Evolutionary conservation across 2,888 invertebrate genomes (phyloP), one percentile per base, ranked within the genome.

Genomic region (Bedellia somnulentella): DNA sequence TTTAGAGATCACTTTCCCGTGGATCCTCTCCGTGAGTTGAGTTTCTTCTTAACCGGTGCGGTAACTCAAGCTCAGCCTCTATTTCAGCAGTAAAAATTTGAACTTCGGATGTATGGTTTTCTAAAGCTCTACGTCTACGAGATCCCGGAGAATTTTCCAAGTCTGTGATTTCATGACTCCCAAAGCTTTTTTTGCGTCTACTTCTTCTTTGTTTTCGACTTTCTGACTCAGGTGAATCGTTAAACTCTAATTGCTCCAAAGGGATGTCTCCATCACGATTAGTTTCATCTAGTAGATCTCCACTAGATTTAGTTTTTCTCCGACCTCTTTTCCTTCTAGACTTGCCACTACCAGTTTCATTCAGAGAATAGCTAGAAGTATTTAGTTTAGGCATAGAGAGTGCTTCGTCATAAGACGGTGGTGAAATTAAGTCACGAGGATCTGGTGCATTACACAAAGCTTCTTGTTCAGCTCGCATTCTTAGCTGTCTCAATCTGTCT

Each of bases 401-500:
- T 17, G 89, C 89, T 62, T 88, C 89, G 43, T 83, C 85, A 45
- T 89, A 89, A 3, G 85, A 83, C 1, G 89, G 89, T 21, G 88
- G 84, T 34, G 82, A 79, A 16, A 85, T 73, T 29, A 81, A 52
- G 57, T 87, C 87, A 41, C 86, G 76, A 1, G 82, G 82, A 53
- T 86, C 85, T 4, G 85, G 81, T 13, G 85, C 81, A 46, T 81
- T 85, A 30, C 76, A 66, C 9, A 78, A 58, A 10, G 75, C 75
- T 40, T 80, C 79, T 39, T 79, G 76, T 43, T 77, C 76, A 25
- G 70, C 64, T 5, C 62, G 63, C 31, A 82, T 55, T 43, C 82
- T 59, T 9, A 78, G 47, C 18, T 78, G 75, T 36, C 82, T 73
- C 8, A 80, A 47, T 23, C 79, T 62, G 49, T 79, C 83, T 53